Base-by-base conservation (phyloP, 2,888 invertebrate genomes). In the Apamea monoglypha region DNA sequence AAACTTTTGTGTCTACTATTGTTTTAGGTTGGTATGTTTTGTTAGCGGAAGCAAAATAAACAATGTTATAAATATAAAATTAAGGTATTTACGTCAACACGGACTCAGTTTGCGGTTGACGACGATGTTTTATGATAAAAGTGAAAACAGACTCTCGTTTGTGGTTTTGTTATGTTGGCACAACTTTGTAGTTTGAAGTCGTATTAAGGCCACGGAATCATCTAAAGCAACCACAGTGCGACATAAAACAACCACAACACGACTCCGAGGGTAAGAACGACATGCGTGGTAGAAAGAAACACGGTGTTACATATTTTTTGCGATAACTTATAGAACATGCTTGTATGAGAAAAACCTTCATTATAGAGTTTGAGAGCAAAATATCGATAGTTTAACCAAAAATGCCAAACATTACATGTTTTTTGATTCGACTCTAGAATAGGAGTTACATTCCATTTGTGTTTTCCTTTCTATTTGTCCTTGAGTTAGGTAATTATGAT, bases 121-220 rank as follows among this genome's bases (percentile, higher is more conserved):
- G 56, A 72, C 77, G 36, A 69, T 63, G 77, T 74, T 84, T 85
- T 87, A 85, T 89, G 79, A 82, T 89, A 84, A 89, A 87, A 84
- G 78, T 88, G 76, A 61, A 71, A 73, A 68, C 71, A 69, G 64
- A 84, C 63, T 68, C 76, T 81, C 81, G 81, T 83, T 85, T 87
- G 89, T 83, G 88, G 87, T 68, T 67, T 64, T 67, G 76, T 89
- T 84, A 75, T 87, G 83, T 80, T 75, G 64, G 71, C 75, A 63
- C 61, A 85, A 87, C 71, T 87, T 73, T 78, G 44, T 80, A 87
- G 61, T 89, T 75, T 70, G 14, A 73, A 87, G 72, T 89, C 77
- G 73, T 77, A 87, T 89, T 87, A 88, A 40, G 72, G 74, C 50
- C 70, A 70, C 61, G 74, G 72, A 76, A 68, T 81, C 79, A 72